Base-by-base conservation (phyloP, 2,113 vertebrate genomes). In the Chloropsis cyanopogon region DNA sequence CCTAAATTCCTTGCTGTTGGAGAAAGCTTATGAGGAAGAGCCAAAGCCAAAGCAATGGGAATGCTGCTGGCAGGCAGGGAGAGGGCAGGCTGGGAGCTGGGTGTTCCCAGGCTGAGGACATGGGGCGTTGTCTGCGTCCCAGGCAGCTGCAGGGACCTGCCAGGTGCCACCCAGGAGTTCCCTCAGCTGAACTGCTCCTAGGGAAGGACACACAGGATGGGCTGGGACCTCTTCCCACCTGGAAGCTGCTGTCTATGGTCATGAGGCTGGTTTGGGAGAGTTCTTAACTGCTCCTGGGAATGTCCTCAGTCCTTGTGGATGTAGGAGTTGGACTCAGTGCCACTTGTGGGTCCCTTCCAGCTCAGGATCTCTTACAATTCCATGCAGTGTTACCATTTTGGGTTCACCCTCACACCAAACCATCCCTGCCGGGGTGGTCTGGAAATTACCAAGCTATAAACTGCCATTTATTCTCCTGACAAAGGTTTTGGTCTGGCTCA, bases 191-290 rank as follows among this genome's bases (percentile, higher is more conserved):
- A 22, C 44, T 76, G 61, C 14, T 71, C 83, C 26, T 18, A 8
- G 37, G 31, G 39, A 46, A 44, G 35, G 17, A 37, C 35, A 54
- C 22, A 7, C 0, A 15, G 52, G 18, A 25, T 12, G 44, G 41
- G 16, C 31, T 56, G n/a, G 33, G n/a, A 56, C 54, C 49, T 39
- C 28, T 9, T 88, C 29, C 59, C 42, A 2, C 15, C 33, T 60
- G 59, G 64, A 41, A 56, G 23, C 16, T 56, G 54, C 18, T 5
- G 2, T 14, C 6, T 14, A 0, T 5, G 28, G 49, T 31, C 35
- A 31, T 46, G 37, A 39, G 25, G 28, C 6, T 0, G 0, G 11
- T 26, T 54, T 76, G 35, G 53, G 41, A 69, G 15, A 35, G 37
- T 7, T 42, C 54, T 60, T 7, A 7, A 18, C 6, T 52, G 59